Conservation (phyloP, 2,888 invertebrate species). For the Matsumyia berberina region DNA sequence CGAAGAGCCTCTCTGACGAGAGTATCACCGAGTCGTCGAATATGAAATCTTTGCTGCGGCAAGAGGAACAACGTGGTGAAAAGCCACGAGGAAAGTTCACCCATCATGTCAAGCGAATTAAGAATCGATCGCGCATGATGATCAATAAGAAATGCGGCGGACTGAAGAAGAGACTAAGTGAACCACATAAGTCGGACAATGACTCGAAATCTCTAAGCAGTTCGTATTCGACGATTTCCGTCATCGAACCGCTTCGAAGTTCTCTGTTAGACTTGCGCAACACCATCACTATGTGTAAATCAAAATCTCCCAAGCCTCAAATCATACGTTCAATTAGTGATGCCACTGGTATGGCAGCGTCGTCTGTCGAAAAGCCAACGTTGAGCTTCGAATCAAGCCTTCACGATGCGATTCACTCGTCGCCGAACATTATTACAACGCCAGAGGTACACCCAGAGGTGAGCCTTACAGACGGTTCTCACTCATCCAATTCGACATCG, state of each 20-base stretch:
- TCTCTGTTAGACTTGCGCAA: slow-evolving; percentile 84
- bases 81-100: slow-evolving; percentile 85
- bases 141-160: slow-evolving; percentile 87
- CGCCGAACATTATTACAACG: slow-evolving; percentile 58
- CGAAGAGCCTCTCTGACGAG: slow-evolving; percentile 79
- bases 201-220: slow-evolving; percentile 85
- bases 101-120: slow-evolving; percentile 87
- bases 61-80: slow-evolving; percentile 87
- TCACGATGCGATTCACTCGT: slow-evolving; percentile 48
- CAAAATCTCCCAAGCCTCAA: slow-evolving; percentile 24
- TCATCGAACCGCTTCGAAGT: slow-evolving; percentile 79
- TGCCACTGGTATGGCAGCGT: slow-evolving; percentile 78
- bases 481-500: slow-evolving; percentile 13
- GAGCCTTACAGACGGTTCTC: slow-evolving; percentile 13
- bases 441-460: slow-evolving; percentile 56
- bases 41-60: slow-evolving; percentile 84
- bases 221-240: slow-evolving; percentile 85
- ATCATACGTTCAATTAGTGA: slow-evolving; percentile 82
- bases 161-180: slow-evolving; percentile 86
- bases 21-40: slow-evolving; percentile 81
- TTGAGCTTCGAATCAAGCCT: slow-evolving; percentile 24
- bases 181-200: slow-evolving; percentile 82
- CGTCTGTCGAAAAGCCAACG: neutral
- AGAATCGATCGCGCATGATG: slow-evolving; percentile 86
- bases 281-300: slow-evolving; percentile 80